A percentile compares a stretch with the other conserved stretches of the same genome.
Evolutionary conservation across 2,888 invertebrate species (phyloP).

Genomic region (Tipula helvola): DNA sequence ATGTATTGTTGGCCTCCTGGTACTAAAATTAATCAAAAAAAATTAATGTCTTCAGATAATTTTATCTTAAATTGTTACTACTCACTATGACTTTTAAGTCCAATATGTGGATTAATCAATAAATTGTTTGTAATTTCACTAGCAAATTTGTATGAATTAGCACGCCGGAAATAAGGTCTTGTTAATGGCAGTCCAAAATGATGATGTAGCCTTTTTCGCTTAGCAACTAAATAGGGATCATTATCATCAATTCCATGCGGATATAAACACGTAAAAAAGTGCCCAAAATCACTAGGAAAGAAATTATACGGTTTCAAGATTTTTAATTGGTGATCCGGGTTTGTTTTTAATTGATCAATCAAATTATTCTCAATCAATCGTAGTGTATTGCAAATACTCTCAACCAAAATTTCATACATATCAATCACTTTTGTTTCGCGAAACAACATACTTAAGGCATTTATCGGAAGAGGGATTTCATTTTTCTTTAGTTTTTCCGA

Average conservation of each 20-base stretch:
- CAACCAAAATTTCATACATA: conserved; percentile 60
- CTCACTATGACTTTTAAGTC: conserved; percentile 27
- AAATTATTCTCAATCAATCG: conserved; percentile 51
- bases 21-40: conserved; percentile 18
- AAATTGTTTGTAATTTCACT: conserved; percentile 37
- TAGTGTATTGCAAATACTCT: conserved; percentile 59
- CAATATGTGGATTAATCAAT: conserved; percentile 63
- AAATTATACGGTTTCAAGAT: conserved; percentile 53
- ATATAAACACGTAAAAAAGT: conserved; percentile 64
- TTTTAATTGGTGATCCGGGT: conserved; percentile 17
- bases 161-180: conserved; percentile 62
- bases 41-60: neutral
- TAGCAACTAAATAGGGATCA: conserved; percentile 39
- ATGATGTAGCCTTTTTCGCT: conserved; percentile 55
- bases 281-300: conserved; percentile 54
- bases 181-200: conserved; percentile 53
- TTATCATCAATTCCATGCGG: conserved; percentile 53
- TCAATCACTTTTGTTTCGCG: conserved; percentile 48
- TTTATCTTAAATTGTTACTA: neutral
- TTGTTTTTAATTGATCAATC: conserved; percentile 39
- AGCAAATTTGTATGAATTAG: conserved; percentile 48
- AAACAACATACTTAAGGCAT: conserved; percentile 58
- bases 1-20: conserved; percentile 40
- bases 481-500: conserved; percentile 12
- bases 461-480: conserved; percentile 49